Conservation (phyloP, 2,888 invertebrate species). For the Aphodius granarius region DNA sequence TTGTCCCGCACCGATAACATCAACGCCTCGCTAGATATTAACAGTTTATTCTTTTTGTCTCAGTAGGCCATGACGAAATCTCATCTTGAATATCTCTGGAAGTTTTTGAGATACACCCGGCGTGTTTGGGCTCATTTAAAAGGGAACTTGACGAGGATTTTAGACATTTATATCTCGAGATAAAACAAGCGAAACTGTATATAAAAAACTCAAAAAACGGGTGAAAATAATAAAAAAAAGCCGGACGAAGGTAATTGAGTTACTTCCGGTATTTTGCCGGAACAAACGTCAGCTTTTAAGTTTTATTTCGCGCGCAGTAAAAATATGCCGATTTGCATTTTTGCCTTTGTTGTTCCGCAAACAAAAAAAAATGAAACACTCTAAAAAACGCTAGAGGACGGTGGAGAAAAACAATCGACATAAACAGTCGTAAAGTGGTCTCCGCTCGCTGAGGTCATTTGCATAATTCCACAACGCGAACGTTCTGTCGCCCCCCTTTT, state of each 20-base stretch:
- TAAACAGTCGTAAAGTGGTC: constrained; percentile 36
- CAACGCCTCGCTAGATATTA: too few species aligned
- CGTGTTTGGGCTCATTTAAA: background rate
- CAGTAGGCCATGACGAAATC: background rate
- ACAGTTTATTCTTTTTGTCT: background rate
- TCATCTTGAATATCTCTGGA: background rate
- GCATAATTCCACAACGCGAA: constrained; percentile 5
- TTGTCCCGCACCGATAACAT: too few species aligned
- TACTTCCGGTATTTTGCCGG: constrained; percentile 3
- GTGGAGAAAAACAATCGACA: constrained; percentile 38
- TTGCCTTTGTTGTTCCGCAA: background rate
- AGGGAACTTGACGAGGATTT: background rate
- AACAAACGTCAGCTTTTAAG: constrained; percentile 12
- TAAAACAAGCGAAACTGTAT: too few species aligned
- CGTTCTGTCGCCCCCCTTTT: background rate
- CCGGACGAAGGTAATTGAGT: constrained; percentile 10
- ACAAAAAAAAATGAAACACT: background rate
- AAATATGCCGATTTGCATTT: constrained; percentile 14
- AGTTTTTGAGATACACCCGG: background rate
- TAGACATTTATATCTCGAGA: too few species aligned
- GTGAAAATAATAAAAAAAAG: too few species aligned
- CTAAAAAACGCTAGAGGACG: constrained; percentile 14
- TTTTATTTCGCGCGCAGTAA: constrained; percentile 2
- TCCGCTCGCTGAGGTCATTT: constrained; percentile 5
- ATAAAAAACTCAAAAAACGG: too few species aligned